phyloP scores from a whole-genome alignment of 2,888 invertebrate genomes.

The Thumatha senex region DNA sequence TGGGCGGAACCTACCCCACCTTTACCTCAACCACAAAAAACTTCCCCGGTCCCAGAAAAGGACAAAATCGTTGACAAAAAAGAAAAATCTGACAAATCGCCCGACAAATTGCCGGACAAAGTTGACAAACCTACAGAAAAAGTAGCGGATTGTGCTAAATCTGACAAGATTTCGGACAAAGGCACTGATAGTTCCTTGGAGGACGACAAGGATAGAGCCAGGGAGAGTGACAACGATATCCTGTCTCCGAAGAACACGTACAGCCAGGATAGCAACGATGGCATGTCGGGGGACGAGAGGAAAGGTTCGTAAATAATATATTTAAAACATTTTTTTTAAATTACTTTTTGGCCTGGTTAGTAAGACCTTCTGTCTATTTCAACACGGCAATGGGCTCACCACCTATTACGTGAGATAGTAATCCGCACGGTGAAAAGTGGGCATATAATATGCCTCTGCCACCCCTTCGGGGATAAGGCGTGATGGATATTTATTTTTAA shows the following conservation, averaged over 20 bases:
- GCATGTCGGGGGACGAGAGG: conserved; percentile 72
- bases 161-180: conserved; percentile 51
- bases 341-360: no score
- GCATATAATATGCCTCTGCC: no score
- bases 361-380: no score
- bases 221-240: conserved; percentile 64
- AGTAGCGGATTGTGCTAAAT: conserved; percentile 1
- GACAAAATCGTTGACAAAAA: conserved; percentile 19
- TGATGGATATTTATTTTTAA: no score
- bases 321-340: no score
- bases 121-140: conserved; percentile 18
- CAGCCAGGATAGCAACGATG: conserved; percentile 76
- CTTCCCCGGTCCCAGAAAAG: conserved; percentile 5
- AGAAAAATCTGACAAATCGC: no score
- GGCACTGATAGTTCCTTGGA: conserved; percentile 53
- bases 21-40: conserved; percentile 47
- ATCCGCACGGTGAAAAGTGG: no score
- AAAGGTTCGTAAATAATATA: no score
- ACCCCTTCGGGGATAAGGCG: no score
- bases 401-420: no score
- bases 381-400: no score
- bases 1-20: conserved; percentile 85
- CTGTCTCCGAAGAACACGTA: conserved; percentile 70
- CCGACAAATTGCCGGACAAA: conserved; percentile 1
- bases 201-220: conserved; percentile 53